These are phyloP conservation scores for Actinopyga echinites DNA, from an alignment of 53 echinoderm and acorn worm species.

Conservation along the genomic window DNA sequence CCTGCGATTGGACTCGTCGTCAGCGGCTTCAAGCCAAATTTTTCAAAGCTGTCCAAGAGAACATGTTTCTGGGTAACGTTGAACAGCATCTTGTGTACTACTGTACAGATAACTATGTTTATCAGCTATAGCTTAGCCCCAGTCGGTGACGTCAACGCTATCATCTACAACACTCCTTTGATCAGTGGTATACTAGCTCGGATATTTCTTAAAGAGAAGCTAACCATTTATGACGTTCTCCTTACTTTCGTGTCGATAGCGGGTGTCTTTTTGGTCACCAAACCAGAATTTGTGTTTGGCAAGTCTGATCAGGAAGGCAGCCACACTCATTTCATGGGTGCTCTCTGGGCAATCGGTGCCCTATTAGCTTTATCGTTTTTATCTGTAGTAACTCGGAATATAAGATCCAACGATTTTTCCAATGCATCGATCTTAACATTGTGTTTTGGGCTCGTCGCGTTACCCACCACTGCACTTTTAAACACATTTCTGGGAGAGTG, in stretches of 20 bases:
- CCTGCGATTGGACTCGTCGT: neutral
- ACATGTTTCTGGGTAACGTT: neutral
- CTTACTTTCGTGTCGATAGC: neutral
- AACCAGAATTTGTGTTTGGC: neutral
- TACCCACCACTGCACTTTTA: neutral
- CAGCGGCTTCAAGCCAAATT: neutral
- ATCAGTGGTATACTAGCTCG: neutral
- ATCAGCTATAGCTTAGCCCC: neutral
- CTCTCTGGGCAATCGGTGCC: neutral
- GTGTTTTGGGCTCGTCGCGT: neutral
- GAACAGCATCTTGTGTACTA: neutral
- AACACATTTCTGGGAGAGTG: neutral
- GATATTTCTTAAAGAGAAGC: slow-evolving; percentile 17
- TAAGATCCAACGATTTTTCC: neutral
- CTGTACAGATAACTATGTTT: neutral
- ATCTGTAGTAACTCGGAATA: neutral
- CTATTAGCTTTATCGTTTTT: neutral
- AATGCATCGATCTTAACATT: neutral
- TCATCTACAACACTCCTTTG: neutral
- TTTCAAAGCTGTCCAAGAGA: neutral
- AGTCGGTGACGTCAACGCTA: neutral
- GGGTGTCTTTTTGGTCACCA: neutral
- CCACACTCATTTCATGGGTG: neutral
- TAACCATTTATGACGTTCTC: neutral
- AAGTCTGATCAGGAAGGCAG: neutral